A percentile compares a stretch with the other conserved stretches of the same genome.
phyloP scores from a whole-genome alignment of 2,113 vertebrate genomes.

The Sceloporus tristichus region DNA sequence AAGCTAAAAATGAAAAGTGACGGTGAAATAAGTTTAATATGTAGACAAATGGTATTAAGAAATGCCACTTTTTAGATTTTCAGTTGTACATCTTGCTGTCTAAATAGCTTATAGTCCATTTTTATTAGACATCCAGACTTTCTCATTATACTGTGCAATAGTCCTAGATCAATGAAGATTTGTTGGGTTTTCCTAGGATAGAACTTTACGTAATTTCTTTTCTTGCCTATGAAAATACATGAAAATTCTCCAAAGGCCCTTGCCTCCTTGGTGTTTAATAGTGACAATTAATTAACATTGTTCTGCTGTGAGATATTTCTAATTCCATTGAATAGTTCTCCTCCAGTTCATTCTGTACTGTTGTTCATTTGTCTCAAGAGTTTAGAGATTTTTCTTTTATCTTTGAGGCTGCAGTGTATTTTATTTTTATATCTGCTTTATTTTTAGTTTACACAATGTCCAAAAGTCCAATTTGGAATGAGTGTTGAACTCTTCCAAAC shows the following conservation, averaged over 20 bases:
- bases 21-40: neutral
- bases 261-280: neutral
- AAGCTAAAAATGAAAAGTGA: neutral
- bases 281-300: constrained; percentile 31
- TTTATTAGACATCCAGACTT: neutral
- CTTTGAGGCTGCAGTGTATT: neutral
- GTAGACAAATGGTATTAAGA: neutral
- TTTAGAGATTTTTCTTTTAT: neutral
- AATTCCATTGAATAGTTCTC: neutral
- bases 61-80: constrained; percentile 29
- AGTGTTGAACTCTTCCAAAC: neutral
- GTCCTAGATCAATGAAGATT: neutral
- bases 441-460: neutral
- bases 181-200: constrained; percentile 14
- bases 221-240: neutral
- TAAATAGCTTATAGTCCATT: constrained; percentile 39
- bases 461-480: neutral
- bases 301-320: constrained; percentile 22
- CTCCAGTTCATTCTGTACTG: neutral
- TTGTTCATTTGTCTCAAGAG: neutral
- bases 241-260: neutral
- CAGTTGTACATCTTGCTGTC: constrained; percentile 33
- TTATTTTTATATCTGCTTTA: neutral
- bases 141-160: neutral
- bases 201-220: neutral